phyloP scores from a whole-genome alignment of 2,797 vertebrate genomes.

The Epinephelus awoara region DNA sequence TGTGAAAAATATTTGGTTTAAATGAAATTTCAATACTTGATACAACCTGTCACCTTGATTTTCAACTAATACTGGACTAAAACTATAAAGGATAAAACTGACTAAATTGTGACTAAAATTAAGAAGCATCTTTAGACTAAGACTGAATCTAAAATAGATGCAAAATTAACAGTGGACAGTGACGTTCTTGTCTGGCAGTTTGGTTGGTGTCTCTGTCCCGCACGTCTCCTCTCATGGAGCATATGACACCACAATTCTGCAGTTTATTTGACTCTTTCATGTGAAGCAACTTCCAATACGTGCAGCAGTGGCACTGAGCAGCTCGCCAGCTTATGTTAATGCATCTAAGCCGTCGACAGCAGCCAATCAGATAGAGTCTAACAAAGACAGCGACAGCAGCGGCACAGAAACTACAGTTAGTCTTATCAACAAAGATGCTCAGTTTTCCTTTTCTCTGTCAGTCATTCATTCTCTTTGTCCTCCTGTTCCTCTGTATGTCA shows the following conservation, averaged over 20 bases:
- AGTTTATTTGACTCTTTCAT: not conserved
- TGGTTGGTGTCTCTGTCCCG: too few relatives aligned
- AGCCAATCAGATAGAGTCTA: conserved; percentile 22
- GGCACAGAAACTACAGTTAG: not conserved
- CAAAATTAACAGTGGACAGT: too few relatives aligned
- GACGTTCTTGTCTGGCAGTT: not conserved
- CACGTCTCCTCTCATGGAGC: too few relatives aligned
- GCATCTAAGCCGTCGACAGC: not conserved
- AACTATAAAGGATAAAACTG: too few relatives aligned
- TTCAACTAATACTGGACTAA: too few relatives aligned
- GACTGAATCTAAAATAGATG: too few relatives aligned
- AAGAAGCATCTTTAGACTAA: too few relatives aligned
- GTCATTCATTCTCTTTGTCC: conserved; percentile 9
- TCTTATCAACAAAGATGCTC: conserved; percentile 9
- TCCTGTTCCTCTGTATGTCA: conserved; percentile 20
- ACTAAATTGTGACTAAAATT: too few relatives aligned
- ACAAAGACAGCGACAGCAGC: not conserved
- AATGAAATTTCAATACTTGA: too few relatives aligned
- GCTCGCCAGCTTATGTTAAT: not conserved
- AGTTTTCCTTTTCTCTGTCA: not conserved
- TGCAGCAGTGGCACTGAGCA: not conserved
- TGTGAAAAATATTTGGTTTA: too few relatives aligned
- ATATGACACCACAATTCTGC: not conserved
- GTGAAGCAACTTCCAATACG: not conserved
- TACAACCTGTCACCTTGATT: too few relatives aligned